These are phyloP conservation scores for Cantharis rustica DNA, from an alignment of 2,888 invertebrate species.

Conservation along the genomic window DNA sequence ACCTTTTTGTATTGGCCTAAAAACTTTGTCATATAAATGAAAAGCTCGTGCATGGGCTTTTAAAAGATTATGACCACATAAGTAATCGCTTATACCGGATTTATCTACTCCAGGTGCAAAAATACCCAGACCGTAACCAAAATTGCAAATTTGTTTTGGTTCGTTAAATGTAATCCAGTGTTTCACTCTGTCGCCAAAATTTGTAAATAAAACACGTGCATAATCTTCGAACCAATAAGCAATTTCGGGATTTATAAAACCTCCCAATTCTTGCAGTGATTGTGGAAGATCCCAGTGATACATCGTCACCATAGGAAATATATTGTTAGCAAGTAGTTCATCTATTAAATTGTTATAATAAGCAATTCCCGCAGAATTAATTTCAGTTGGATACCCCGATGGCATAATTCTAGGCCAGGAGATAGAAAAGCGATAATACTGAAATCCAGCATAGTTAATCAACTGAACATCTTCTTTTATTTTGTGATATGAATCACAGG, in stretches of 20 bases:
- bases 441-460: slow-evolving; percentile 59
- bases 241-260: slow-evolving; percentile 21
- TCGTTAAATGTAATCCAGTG: slow-evolving; percentile 63
- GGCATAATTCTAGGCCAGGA: slow-evolving; percentile 71
- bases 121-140: slow-evolving; percentile 39
- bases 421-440: slow-evolving; percentile 63
- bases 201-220: slow-evolving; percentile 57
- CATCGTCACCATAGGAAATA: slow-evolving; percentile 66
- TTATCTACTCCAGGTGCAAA: no score
- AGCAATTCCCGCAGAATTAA: slow-evolving; percentile 65
- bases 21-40: slow-evolving; percentile 44
- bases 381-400: slow-evolving; percentile 56
- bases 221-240: slow-evolving; percentile 61
- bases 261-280: slow-evolving; percentile 41
- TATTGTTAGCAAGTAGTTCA: slow-evolving; percentile 56
- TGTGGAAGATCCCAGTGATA: slow-evolving; percentile 72
- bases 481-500: slow-evolving; percentile 29
- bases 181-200: slow-evolving; percentile 49
- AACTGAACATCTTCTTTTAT: slow-evolving; percentile 45
- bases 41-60: slow-evolving; percentile 35
- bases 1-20: slow-evolving; percentile 31
- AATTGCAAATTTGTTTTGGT: slow-evolving; percentile 48
- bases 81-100: no score
- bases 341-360: slow-evolving; percentile 67
- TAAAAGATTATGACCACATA: no score